Base-by-base conservation (phyloP, 2,113 vertebrate genomes). In the Chionis minor region DNA sequence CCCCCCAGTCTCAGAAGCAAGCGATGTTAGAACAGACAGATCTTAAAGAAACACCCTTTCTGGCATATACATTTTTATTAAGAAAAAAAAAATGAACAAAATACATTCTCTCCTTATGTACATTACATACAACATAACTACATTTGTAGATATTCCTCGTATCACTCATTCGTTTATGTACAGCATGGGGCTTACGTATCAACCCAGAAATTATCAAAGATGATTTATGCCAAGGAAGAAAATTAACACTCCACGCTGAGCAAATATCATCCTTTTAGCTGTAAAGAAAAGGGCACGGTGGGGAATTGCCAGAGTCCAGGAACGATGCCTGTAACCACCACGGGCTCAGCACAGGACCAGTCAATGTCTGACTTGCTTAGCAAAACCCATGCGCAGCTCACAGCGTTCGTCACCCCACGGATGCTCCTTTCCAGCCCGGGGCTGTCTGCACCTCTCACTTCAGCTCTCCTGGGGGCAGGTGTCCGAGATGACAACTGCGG, bases 51-150 rank as follows among this genome's bases (percentile, higher is more conserved):
- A 75, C 54, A 42, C 18, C 62, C 44, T 51, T 62, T 73, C 92
- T 66, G 63, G 94, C 97, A 96, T 98, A 95, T 97, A 96, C 97
- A 97, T 98, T 98, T 98, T 98, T 98, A 97, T 98, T 98, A 98
- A 97, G 98, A 99, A 99, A 98, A 98, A 98, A 98, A 96, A 97
- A 98, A 98, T 99, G 98, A 99, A 99, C 98, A 99, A 99, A 99
- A 99, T 99, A 99, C 99, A 99, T 99, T 99, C 99, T 99, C 98
- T 99, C 98, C 98, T 96, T 99, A 99, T 99, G 97, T 99, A 99
- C 99, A 99, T 98, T 99, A 99, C 98, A 99, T 99, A 99, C 99
- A 99, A 98, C 97, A 72, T 98, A 98, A 98, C 99, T 98, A 98
- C 98, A 99, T 96, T 89, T 97, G 97, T 75, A 93, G 84, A 74